Percentiles rank a stretch among this genome's conserved stretches.
Conservation (phyloP, 1,140 invertebrate genomes). For the Sarcophaga bullata region DNA sequence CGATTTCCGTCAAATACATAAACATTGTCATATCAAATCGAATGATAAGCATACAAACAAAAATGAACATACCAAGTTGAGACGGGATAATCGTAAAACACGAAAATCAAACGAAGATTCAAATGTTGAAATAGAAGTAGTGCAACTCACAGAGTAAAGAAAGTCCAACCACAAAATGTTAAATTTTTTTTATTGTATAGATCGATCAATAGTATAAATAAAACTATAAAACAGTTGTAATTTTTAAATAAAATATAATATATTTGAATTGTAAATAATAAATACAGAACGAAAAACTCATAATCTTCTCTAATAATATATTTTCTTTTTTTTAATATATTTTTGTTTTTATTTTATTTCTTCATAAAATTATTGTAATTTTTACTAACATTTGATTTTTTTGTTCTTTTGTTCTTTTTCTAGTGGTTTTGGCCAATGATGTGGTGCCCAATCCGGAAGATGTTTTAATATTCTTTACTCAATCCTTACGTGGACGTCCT, state of each 20-base stretch:
- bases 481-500: slow-evolving; percentile 61
- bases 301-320: neutral
- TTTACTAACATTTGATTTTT: slow-evolving; percentile 20
- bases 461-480: slow-evolving; percentile 61
- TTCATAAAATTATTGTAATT: neutral
- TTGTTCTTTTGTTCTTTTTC: slow-evolving; percentile 34
- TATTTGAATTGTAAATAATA: too few species aligned
- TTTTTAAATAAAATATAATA: neutral
- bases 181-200: too few species aligned
- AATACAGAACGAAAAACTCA: neutral
- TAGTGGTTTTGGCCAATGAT: slow-evolving; percentile 62
- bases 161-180: too few species aligned
- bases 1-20: slow-evolving; percentile 62
- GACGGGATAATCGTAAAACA: neutral
- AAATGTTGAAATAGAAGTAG: neutral
- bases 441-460: slow-evolving; percentile 62
- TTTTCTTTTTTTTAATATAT: neutral
- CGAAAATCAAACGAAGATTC: neutral
- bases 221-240: neutral
- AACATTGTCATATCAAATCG: slow-evolving; percentile 56
- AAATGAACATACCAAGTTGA: neutral
- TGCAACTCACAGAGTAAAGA: neutral
- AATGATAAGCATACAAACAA: neutral
- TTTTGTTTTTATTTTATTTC: too few species aligned
- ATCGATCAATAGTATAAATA: too few species aligned